A percentile compares a stretch with the other conserved stretches of the same genome.
phyloP scores from a whole-genome alignment of 2,113 vertebrate species.

The Plectropomus leopardus region DNA sequence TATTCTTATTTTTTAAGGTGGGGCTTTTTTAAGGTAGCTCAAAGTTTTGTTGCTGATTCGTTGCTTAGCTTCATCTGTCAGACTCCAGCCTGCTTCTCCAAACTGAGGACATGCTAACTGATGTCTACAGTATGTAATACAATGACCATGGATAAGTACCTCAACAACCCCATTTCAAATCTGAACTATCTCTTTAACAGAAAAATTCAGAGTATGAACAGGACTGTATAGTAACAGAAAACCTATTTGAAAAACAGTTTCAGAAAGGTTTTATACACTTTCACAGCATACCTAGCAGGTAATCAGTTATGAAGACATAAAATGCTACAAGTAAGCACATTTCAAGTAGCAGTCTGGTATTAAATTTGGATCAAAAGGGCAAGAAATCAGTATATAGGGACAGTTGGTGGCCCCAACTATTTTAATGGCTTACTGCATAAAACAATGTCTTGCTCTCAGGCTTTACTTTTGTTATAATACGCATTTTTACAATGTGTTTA shows the following conservation, averaged over 20 bases:
- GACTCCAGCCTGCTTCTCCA: no score
- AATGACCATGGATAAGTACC: no score
- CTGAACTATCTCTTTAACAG: no score
- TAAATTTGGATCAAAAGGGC: slow-evolving; percentile 19
- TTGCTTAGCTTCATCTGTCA: no score
- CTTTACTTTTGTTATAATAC: slow-evolving; percentile 9
- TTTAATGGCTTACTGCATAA: background rate
- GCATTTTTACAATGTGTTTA: slow-evolving; percentile 2
- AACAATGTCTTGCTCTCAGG: background rate
- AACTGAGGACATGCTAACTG: no score
- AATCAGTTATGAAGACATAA: background rate
- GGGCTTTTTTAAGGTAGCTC: no score
- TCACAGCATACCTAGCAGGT: background rate
- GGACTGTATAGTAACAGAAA: no score
- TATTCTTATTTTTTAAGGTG: no score
- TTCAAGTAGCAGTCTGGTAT: background rate
- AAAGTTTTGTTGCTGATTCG: no score
- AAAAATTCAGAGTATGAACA: no score
- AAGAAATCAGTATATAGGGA: slow-evolving; percentile 75
- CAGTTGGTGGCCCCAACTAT: background rate
- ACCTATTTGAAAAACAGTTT: background rate
- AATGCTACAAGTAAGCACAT: background rate
- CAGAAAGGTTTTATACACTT: background rate
- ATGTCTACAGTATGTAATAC: no score
- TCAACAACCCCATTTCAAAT: no score